phyloP scores from a whole-genome alignment of 2,888 invertebrate species.

The Melipona bicolor region DNA sequence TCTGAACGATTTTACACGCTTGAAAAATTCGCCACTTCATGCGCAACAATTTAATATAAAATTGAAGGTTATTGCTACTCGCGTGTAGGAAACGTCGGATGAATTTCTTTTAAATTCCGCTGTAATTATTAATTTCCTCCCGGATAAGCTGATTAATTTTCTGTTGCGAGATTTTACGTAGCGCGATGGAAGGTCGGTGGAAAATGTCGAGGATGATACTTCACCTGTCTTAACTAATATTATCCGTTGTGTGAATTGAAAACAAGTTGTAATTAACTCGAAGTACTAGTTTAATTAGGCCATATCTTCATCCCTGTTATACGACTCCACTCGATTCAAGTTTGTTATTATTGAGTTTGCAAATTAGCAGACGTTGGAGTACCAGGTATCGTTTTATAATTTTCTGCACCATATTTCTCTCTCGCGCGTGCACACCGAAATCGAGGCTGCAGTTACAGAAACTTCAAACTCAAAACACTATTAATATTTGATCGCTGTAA shows the following conservation, averaged over 20 bases:
- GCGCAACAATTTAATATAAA: neutral
- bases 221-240: slow-evolving; percentile 39
- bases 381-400: slow-evolving; percentile 36
- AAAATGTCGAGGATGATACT: slow-evolving; percentile 22
- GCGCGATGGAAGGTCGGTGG: neutral
- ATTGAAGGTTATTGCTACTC: neutral
- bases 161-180: neutral
- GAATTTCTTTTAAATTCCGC: no score
- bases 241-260: slow-evolving; percentile 21
- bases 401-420: neutral
- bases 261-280: slow-evolving; percentile 41
- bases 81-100: neutral
- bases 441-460: neutral
- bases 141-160: neutral
- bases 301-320: slow-evolving; percentile 21
- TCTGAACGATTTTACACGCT: no score
- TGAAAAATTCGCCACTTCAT: no score
- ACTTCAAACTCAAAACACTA: no score
- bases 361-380: slow-evolving; percentile 25
- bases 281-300: slow-evolving; percentile 46
- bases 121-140: neutral
- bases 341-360: slow-evolving; percentile 31
- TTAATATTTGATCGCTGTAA: neutral
- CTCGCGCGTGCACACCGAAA: neutral
- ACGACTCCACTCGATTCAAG: slow-evolving; percentile 31